Percentiles rank a stretch among this genome's conserved stretches.
phyloP scores from a whole-genome alignment of 2,888 invertebrate species.

The Melinaea menophilus region DNA sequence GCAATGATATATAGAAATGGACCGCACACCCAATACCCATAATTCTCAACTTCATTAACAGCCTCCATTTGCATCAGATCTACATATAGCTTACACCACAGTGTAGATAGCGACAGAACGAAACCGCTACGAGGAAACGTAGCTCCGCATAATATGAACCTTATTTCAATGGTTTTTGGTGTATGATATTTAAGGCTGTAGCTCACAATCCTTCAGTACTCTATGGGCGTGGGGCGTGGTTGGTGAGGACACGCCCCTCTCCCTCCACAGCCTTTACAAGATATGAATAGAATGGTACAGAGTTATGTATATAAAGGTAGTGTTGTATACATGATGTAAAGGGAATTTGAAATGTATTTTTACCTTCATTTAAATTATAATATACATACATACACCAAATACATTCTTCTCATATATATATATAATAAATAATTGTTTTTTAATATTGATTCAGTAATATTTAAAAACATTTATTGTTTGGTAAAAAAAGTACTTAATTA shows the following conservation, averaged over 20 bases:
- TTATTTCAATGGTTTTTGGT: constrained; percentile 39
- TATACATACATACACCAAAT: too few relatives aligned
- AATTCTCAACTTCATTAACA: constrained; percentile 77
- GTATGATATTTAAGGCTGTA: constrained; percentile 31
- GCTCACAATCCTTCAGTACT: constrained; percentile 42
- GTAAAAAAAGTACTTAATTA: too few relatives aligned
- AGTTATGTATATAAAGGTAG: constrained; percentile 5
- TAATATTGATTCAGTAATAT: too few relatives aligned
- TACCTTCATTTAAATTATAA: background rate
- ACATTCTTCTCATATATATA: too few relatives aligned
- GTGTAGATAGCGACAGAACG: constrained; percentile 48
- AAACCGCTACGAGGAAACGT: constrained; percentile 40
- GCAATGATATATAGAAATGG: constrained; percentile 70
- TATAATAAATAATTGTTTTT: too few relatives aligned
- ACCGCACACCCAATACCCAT: constrained; percentile 74
- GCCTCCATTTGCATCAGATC: constrained; percentile 74
- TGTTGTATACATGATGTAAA: background rate
- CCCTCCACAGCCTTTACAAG: constrained; percentile 38
- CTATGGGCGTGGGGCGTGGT: constrained; percentile 73
- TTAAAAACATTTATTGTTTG: too few relatives aligned
- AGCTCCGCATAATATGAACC: constrained; percentile 38
- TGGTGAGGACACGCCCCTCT: constrained; percentile 53
- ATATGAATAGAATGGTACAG: constrained; percentile 27
- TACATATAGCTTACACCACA: constrained; percentile 48
- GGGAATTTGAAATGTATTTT: background rate